These are phyloP conservation scores for Papilio glaucus DNA, from an alignment of 1,140 invertebrate species.

Conservation along the genomic window DNA sequence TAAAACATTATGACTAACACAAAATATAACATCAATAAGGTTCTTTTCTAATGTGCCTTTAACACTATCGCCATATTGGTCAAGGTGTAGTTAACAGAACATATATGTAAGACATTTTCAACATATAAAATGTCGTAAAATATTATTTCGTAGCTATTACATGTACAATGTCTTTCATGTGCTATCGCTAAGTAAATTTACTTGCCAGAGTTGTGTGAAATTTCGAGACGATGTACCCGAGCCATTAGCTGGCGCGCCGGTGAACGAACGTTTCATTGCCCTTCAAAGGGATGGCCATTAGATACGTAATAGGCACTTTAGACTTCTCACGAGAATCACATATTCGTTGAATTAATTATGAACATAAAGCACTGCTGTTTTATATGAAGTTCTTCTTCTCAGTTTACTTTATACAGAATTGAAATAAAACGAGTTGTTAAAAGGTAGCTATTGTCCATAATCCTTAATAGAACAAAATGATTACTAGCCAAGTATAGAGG, in stretches of 20 bases:
- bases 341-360: constrained; percentile 22
- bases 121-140: not conserved
- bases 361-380: not conserved
- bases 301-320: constrained; percentile 33
- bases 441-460: too few species aligned
- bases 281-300: constrained; percentile 44
- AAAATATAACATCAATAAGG: too few species aligned
- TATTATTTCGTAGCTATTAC: not conserved
- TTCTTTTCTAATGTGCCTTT: too few species aligned
- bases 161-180: not conserved
- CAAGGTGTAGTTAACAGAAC: too few species aligned
- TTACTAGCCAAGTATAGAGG: too few species aligned
- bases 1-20: not conserved
- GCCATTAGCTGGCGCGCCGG: constrained; percentile 55
- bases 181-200: constrained; percentile 42
- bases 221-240: constrained; percentile 48
- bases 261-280: constrained; percentile 58
- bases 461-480: too few species aligned
- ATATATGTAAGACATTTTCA: not conserved
- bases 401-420: too few species aligned
- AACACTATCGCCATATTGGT: too few species aligned
- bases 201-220: constrained; percentile 19
- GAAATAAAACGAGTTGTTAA: too few species aligned
- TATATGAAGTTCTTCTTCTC: too few species aligned
- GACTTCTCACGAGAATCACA: constrained; percentile 25